Base-by-base conservation (phyloP, 2,797 vertebrate species). In the Dicrostonyx torquatus region DNA sequence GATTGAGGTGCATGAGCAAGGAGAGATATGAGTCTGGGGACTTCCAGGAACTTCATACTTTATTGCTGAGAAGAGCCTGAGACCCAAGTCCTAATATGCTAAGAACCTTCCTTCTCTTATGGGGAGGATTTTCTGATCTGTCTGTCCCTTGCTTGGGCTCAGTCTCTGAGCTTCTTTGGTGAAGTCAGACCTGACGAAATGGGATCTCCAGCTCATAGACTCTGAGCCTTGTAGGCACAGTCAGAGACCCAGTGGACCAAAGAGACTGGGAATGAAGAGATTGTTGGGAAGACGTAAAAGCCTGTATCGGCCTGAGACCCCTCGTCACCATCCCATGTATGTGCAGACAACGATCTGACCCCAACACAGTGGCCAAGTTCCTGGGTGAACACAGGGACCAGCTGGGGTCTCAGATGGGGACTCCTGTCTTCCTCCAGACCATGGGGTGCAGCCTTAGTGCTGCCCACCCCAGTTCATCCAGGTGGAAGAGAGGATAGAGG, bases 281-380 rank as follows among this genome's bases (percentile, higher is more conserved):
- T 40, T 37, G 9, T 37, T 48, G 40, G 64, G 91, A 77, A 91
- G 43, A 24, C 14, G 12, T 0, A 6, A 5, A 58, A 15, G 40
- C 45, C 11, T 15, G n/a, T 13, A 48, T n/a, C 24, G 31, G 55
- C 40, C 53, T 10, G 85, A 80, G 76, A 53, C 64, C 31, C 31
- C 37, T 37, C 26, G 8, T 0, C 26, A 14, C 7, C 8, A 17
- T 2, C 3, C 4, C 12, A 0, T n/a, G 1, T 3, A 26, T 18
- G 14, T 3, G 31, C 37, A 40, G 40, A 90, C 40, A 22, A 20
- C 8, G 22, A 34, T 62, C 15, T 37, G 58, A 83, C 6, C 9
- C 34, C 7, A 72, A 55, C 40, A 37, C n/a, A 73, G 87, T 60
- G 24, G 43, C 73, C 50, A 24, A 43, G 34, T 20, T 15, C 37